Conservation (phyloP, 2,888 invertebrate species). For the Drosophila greeni region DNA sequence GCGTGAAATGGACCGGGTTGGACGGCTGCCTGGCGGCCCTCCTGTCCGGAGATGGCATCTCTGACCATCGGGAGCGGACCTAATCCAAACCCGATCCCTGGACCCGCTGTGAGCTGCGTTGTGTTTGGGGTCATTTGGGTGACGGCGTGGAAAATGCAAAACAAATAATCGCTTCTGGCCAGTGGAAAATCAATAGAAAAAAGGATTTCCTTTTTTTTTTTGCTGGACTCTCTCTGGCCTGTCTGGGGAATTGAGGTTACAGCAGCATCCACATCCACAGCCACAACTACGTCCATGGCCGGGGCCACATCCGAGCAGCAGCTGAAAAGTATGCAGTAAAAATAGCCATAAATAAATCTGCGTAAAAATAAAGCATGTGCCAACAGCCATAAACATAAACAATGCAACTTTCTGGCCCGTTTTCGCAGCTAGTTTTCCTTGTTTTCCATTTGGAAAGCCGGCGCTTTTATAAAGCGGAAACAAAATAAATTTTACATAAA, state of each 20-base stretch:
- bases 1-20: slow-evolving; percentile 34
- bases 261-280: slow-evolving; percentile 10
- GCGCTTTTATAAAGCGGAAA: slow-evolving; percentile 52
- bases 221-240: slow-evolving; percentile 18
- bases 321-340: slow-evolving; percentile 47
- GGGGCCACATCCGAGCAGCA: slow-evolving; percentile 13
- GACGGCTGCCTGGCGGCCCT: slow-evolving; percentile 3
- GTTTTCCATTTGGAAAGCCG: slow-evolving; percentile 13
- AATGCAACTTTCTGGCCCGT: slow-evolving; percentile 45
- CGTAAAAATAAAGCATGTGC: slow-evolving; percentile 52
- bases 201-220: slow-evolving; percentile 37
- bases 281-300: neutral
- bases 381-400: slow-evolving; percentile 52
- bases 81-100: neutral
- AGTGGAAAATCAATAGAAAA: slow-evolving; percentile 45
- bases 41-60: slow-evolving; percentile 23
- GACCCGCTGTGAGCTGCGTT: slow-evolving; percentile 12
- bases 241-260: slow-evolving; percentile 45
- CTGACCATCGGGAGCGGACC: slow-evolving; percentile 4
- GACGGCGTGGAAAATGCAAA: slow-evolving; percentile 51
- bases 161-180: slow-evolving; percentile 46
- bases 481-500: slow-evolving; percentile 61
- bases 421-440: slow-evolving; percentile 28
- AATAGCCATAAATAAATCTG: slow-evolving; percentile 53
- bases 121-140: slow-evolving; percentile 44